Percentiles rank a stretch among this genome's conserved stretches.
Evolutionary conservation across 2,888 invertebrate species (phyloP).

Genomic region (Teinopalpus imperialis): DNA sequence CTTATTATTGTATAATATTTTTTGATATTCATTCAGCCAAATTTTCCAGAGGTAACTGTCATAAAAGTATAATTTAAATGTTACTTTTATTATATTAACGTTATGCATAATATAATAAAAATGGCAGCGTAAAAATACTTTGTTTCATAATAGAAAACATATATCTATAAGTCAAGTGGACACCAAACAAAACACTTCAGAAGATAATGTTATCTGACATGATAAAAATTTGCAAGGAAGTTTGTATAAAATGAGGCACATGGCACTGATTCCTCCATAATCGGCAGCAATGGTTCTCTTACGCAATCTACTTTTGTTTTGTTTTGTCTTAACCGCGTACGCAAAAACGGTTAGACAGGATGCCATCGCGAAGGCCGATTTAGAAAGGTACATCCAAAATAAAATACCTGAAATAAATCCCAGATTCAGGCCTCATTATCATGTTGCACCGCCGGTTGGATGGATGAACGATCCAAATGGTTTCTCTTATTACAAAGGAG

Average conservation of each 20-base stretch:
- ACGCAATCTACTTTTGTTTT: slow-evolving; percentile 32
- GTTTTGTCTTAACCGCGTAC: slow-evolving; percentile 36
- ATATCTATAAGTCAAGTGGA: slow-evolving; percentile 21
- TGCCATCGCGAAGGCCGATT: slow-evolving; percentile 37
- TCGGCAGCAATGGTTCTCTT: slow-evolving; percentile 27
- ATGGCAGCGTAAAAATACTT: too few relatives aligned
- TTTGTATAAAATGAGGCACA: slow-evolving; percentile 14
- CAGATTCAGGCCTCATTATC: slow-evolving; percentile 61
- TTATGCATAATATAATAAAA: too few relatives aligned
- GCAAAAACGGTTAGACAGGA: slow-evolving; percentile 37
- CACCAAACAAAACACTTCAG: slow-evolving; percentile 26
- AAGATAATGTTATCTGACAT: slow-evolving; percentile 24
- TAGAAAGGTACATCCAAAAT: slow-evolving; percentile 59
- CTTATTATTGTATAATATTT: too few relatives aligned
- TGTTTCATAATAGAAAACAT: background rate
- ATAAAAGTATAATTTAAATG: too few relatives aligned
- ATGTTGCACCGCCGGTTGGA: slow-evolving; percentile 67
- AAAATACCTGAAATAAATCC: slow-evolving; percentile 56
- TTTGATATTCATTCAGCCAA: too few relatives aligned
- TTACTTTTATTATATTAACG: too few relatives aligned
- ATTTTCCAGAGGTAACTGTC: too few relatives aligned
- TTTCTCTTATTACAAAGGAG: slow-evolving; percentile 71
- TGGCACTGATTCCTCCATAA: background rate
- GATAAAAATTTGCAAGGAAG: slow-evolving; percentile 13
- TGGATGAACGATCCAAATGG: slow-evolving; percentile 84